Percentiles rank a stretch among this genome's conserved stretches.
These are phyloP conservation scores for Bombus sibiricus DNA, from an alignment of 1,140 invertebrate genomes.

Conservation along the genomic window DNA sequence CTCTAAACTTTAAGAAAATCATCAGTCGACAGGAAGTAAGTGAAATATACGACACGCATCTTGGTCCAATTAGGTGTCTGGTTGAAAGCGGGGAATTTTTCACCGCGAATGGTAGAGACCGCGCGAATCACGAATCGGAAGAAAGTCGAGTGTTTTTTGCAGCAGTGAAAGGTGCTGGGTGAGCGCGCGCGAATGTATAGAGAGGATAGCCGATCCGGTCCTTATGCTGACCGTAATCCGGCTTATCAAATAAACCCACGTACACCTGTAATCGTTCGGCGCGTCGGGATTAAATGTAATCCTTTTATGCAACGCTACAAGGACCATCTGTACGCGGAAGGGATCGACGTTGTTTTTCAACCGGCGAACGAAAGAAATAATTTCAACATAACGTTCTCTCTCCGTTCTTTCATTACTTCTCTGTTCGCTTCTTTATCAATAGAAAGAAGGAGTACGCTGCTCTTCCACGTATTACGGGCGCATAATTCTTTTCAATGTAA, in stretches of 20 bases:
- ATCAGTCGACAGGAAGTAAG: background rate
- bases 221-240: conserved; percentile 54
- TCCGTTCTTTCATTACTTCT: background rate
- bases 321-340: background rate
- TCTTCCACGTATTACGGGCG: background rate
- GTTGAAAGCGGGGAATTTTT: background rate
- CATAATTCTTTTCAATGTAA: conserved; percentile 17
- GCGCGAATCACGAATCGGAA: background rate
- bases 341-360: background rate
- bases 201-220: conserved; percentile 14
- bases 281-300: conserved; percentile 35
- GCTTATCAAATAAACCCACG: conserved; percentile 51
- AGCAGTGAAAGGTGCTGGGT: background rate
- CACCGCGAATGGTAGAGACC: background rate
- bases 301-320: conserved; percentile 18
- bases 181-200: background rate
- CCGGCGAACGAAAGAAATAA: conserved; percentile 43
- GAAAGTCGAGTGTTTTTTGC: conserved; percentile 44
- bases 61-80: background rate
- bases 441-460: background rate
- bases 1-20: too few relatives aligned
- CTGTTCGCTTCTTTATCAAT: too few relatives aligned
- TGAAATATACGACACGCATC: background rate
- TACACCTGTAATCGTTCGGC: conserved; percentile 40
- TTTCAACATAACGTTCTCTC: conserved; percentile 25